These are phyloP conservation scores for Neotragus pygmaeus DNA, from an alignment of 2,113 vertebrate species.

Conservation along the genomic window DNA sequence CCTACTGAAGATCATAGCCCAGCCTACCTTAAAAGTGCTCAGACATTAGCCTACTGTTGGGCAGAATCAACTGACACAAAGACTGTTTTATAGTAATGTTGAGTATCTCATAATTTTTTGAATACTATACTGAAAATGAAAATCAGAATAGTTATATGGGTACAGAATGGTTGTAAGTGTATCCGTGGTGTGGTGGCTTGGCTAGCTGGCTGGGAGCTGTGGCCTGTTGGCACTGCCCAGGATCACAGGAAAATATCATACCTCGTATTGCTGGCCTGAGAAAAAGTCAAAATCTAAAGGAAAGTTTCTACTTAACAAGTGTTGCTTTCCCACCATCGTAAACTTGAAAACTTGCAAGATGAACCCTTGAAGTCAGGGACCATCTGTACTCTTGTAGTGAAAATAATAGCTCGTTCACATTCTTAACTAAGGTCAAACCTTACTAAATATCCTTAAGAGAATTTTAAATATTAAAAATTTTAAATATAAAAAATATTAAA, in stretches of 20 bases:
- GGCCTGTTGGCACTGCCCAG: neutral
- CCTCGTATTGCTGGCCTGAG: neutral
- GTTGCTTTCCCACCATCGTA: neutral
- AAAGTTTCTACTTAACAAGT: neutral
- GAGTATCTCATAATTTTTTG: neutral
- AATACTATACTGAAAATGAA: neutral
- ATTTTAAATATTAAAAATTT: slow-evolving; percentile 14
- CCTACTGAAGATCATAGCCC: neutral
- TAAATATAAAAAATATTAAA: too few relatives aligned
- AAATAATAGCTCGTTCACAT: neutral
- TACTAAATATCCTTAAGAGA: neutral
- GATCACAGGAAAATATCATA: neutral
- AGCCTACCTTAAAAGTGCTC: neutral
- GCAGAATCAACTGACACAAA: neutral
- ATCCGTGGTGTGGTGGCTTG: neutral
- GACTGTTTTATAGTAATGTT: neutral
- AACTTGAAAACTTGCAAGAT: neutral
- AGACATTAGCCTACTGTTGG: neutral
- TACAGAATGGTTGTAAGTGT: neutral
- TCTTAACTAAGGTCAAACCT: neutral
- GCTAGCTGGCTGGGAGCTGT: neutral
- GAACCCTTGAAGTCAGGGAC: neutral
- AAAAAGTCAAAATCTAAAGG: neutral
- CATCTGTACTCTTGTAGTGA: neutral
- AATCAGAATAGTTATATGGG: neutral